These are phyloP conservation scores for Aphaenogaster rudis DNA, from an alignment of 1,140 invertebrate species.

Conservation along the genomic window DNA sequence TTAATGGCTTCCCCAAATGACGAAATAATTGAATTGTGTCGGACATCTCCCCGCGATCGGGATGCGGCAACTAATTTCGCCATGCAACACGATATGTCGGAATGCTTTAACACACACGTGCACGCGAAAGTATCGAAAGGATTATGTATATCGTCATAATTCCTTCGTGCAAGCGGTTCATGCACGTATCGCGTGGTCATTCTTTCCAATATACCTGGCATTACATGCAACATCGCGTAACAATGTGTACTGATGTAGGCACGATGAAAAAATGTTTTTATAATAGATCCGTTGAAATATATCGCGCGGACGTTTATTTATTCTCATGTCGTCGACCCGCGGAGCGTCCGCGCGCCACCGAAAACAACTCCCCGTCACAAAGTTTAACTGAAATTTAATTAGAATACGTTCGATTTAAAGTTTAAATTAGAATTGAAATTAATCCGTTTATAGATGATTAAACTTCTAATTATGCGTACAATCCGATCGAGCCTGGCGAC, in stretches of 20 bases:
- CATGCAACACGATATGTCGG: conserved; percentile 42
- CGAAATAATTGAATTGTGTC: conserved; percentile 61
- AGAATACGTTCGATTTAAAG: conserved; percentile 48
- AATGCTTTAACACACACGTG: conserved; percentile 25
- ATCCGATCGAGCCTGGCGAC: neutral
- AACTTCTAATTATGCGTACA: conserved; percentile 49
- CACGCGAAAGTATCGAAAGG: conserved; percentile 28
- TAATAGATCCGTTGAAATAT: conserved; percentile 16
- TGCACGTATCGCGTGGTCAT: neutral
- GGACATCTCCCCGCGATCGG: conserved; percentile 28
- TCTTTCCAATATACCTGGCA: conserved; percentile 7
- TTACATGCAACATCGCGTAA: conserved; percentile 32
- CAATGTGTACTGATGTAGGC: neutral
- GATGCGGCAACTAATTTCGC: conserved; percentile 37
- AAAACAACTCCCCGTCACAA: conserved; percentile 34
- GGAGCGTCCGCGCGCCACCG: conserved; percentile 18
- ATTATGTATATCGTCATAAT: conserved; percentile 47
- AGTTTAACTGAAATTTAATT: conserved; percentile 45
- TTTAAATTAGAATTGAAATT: conserved; percentile 59
- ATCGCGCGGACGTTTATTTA: conserved; percentile 8
- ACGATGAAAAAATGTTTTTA: conserved; percentile 3
- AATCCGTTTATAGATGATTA: conserved; percentile 37
- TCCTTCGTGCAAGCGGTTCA: neutral
- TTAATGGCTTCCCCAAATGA: conserved; percentile 57
- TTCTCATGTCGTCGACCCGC: neutral